A percentile compares a stretch with the other conserved stretches of the same genome.
Evolutionary conservation across 2,888 invertebrate genomes (phyloP).

Genomic region (Agrotis segetum): DNA sequence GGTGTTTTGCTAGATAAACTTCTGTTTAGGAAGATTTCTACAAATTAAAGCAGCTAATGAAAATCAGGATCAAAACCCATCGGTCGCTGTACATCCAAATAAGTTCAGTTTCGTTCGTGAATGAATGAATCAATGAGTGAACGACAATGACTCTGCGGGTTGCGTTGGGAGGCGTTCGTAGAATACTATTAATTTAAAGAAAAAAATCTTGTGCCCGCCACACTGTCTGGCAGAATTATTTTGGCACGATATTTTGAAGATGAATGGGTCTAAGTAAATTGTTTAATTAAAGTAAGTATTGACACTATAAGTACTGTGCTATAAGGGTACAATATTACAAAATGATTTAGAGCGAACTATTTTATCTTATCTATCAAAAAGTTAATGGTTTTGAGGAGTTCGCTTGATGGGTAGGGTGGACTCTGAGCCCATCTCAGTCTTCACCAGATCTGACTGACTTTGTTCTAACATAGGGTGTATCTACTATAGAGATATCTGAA

Average conservation of each 20-base stretch:
- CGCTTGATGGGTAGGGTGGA: too few relatives aligned
- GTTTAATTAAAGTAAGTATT: background rate
- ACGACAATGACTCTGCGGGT: slow-evolving; percentile 69
- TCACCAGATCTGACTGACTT: too few relatives aligned
- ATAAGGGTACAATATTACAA: background rate
- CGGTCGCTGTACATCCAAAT: slow-evolving; percentile 45
- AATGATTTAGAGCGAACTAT: background rate
- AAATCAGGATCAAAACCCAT: slow-evolving; percentile 42
- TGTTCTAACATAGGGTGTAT: too few relatives aligned
- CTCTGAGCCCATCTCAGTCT: too few relatives aligned
- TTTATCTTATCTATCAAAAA: background rate
- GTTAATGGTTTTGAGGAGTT: too few relatives aligned
- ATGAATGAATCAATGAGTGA: slow-evolving; percentile 60
- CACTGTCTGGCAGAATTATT: slow-evolving; percentile 45
- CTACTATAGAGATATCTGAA: too few relatives aligned
- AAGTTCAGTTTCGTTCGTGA: slow-evolving; percentile 54
- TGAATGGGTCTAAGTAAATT: slow-evolving; percentile 24
- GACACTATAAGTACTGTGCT: too few relatives aligned
- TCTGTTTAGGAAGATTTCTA: background rate
- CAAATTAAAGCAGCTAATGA: slow-evolving; percentile 20
- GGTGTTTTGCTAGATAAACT: background rate
- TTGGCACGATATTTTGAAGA: slow-evolving; percentile 9
- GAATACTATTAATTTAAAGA: slow-evolving; percentile 61
- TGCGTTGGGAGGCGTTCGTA: slow-evolving; percentile 51
- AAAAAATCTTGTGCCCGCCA: slow-evolving; percentile 51